Base-by-base conservation (phyloP, 2,113 vertebrate genomes). In the Acanthochromis polyacanthus region DNA sequence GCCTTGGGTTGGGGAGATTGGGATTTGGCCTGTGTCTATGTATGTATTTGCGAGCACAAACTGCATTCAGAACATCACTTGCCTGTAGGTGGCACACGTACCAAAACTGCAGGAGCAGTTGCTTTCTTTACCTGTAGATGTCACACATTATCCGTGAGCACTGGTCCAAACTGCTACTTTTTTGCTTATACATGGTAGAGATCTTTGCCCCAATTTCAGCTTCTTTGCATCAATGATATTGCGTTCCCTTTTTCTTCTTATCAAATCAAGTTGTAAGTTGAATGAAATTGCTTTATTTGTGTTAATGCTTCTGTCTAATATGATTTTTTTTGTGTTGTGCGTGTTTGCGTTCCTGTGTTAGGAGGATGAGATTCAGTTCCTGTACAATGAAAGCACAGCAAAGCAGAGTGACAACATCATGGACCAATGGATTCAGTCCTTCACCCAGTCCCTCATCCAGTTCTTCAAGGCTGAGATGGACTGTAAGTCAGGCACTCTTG, bases 381-480 rank as follows among this genome's bases (percentile, higher is more conserved):
- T 97, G 23, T 99, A 97, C 93, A 97, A 96, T 20, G 96, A 98
- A 92, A 96, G 86, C 89, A 96, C 90, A 0, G 89, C 90, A 45
- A 96, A 93, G 89, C 91, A 91, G 80, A 99, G 96, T 71, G 88
- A 90, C 89, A 99, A 99, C 92, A 95, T 99, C 90, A 99, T 98
- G 93, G 98, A 99, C 91, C 96, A 96, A 71, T 99, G 98, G 98
- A 94, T 99, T 83, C 94, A 98, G 88, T 99, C 98, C 30, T 99
- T 97, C 90, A 97, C 97, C 6, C 97, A 99, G 48, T 99, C 98
- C 0, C 97, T 99, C 56, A 90, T 99, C 84, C 96, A 95, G 79
- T 99, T 99, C 93, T 97, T 99, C 86, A 96, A 95, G 90, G 92
- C 94, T 2, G 98, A 99, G 93, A 99, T 99, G 98, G 93, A 95